phyloP scores from a whole-genome alignment of 2,797 vertebrate genomes.

The Melopsittacus undulatus region DNA sequence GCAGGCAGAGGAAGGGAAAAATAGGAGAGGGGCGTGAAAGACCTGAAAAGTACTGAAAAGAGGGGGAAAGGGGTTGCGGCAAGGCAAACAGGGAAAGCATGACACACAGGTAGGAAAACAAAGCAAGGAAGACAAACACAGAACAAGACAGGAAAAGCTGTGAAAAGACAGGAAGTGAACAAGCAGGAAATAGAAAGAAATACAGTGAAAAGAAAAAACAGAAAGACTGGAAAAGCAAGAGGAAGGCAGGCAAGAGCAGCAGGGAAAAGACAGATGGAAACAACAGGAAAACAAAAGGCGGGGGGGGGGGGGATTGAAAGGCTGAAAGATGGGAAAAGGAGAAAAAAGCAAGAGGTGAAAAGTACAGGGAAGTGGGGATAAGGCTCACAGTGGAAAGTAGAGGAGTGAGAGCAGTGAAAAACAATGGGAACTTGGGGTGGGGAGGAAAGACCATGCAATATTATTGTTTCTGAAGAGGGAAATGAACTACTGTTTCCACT shows the following conservation, averaged over 20 bases:
- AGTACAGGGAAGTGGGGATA: not conserved
- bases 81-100: not conserved
- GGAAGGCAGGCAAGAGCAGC: not conserved
- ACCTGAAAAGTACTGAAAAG: not conserved
- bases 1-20: not conserved
- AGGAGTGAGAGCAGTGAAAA: not conserved
- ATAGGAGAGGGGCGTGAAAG: not conserved
- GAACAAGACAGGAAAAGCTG: not conserved
- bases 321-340: not conserved
- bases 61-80: accelerated
- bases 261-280: not conserved
- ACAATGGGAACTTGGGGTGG: not conserved
- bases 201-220: not conserved
- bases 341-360: not conserved
- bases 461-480: not conserved
- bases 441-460: not conserved
- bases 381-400: not conserved
- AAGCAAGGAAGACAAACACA: not conserved
- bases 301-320: not conserved
- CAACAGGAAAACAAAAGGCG: not conserved
- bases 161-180: not conserved
- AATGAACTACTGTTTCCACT: not conserved
- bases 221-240: not conserved
- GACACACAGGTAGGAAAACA: not conserved
- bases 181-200: not conserved